phyloP scores from a whole-genome alignment of 2,888 invertebrate species.

The Bedellia somnulentella region DNA sequence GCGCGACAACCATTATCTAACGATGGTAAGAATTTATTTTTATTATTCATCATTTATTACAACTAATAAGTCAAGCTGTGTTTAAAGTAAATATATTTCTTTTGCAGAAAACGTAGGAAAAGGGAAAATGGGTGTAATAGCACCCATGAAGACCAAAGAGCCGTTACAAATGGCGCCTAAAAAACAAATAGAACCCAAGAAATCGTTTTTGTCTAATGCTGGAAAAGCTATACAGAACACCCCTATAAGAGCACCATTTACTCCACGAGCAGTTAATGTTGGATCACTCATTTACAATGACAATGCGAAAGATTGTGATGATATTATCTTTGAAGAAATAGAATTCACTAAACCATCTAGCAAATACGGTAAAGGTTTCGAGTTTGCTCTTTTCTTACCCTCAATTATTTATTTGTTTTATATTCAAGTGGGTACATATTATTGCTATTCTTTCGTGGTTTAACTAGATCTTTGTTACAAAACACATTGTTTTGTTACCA shows the following conservation, averaged over 20 bases:
- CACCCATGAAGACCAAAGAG: constrained; percentile 36
- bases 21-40: constrained; percentile 22
- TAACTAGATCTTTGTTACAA: no score
- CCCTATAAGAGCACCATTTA: constrained; percentile 29
- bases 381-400: not conserved
- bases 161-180: constrained; percentile 24
- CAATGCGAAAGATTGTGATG: constrained; percentile 16
- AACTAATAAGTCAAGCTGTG: not conserved
- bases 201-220: constrained; percentile 37
- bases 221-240: constrained; percentile 38
- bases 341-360: constrained; percentile 34
- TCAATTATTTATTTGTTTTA: constrained; percentile 1
- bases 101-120: constrained; percentile 44
- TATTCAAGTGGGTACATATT: not conserved
- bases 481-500: no score
- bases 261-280: constrained; percentile 31
- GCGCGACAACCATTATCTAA: constrained; percentile 36
- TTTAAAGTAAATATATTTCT: not conserved
- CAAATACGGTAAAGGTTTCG: constrained; percentile 23
- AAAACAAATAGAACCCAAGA: constrained; percentile 20
- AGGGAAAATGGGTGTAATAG: constrained; percentile 17
- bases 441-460: not conserved
- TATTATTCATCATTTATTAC: not conserved
- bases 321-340: constrained; percentile 23
- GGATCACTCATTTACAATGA: constrained; percentile 38